Percentiles rank a stretch among this genome's conserved stretches.
These are phyloP conservation scores for Cyphomyrmex costatus DNA, from an alignment of 1,140 invertebrate genomes.

Conservation along the genomic window DNA sequence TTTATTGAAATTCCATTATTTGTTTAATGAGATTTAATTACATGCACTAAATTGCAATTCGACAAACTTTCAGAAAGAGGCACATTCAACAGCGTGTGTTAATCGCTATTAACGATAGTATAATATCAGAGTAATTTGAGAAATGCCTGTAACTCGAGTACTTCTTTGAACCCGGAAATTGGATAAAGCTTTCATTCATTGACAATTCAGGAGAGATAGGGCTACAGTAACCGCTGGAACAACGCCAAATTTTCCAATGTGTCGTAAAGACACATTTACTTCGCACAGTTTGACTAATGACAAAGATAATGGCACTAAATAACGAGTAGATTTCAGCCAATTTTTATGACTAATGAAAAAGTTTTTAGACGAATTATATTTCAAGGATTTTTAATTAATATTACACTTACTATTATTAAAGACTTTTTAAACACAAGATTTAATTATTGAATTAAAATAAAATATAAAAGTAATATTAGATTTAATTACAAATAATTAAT, in stretches of 20 bases:
- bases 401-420: too few relatives aligned
- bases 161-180: slow-evolving; percentile 54
- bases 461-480: too few relatives aligned
- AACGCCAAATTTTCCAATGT: slow-evolving; percentile 53
- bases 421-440: not conserved
- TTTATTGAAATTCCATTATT: not conserved
- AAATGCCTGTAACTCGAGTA: slow-evolving; percentile 39
- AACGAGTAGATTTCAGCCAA: not conserved
- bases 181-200: slow-evolving; percentile 57
- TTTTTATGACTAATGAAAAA: not conserved
- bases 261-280: slow-evolving; percentile 32
- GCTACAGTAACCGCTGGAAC: slow-evolving; percentile 52
- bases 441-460: not conserved
- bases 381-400: not conserved
- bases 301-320: not conserved
- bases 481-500: too few relatives aligned
- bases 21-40: not conserved
- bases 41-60: not conserved
- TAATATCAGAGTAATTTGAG: slow-evolving; percentile 42
- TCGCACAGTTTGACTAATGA: not conserved
- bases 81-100: not conserved
- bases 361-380: not conserved
- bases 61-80: not conserved
- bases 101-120: slow-evolving; percentile 41
- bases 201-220: slow-evolving; percentile 45